Evolutionary conservation across 1,140 invertebrate genomes (phyloP).

Genomic region (Lordiphosa collinella): DNA sequence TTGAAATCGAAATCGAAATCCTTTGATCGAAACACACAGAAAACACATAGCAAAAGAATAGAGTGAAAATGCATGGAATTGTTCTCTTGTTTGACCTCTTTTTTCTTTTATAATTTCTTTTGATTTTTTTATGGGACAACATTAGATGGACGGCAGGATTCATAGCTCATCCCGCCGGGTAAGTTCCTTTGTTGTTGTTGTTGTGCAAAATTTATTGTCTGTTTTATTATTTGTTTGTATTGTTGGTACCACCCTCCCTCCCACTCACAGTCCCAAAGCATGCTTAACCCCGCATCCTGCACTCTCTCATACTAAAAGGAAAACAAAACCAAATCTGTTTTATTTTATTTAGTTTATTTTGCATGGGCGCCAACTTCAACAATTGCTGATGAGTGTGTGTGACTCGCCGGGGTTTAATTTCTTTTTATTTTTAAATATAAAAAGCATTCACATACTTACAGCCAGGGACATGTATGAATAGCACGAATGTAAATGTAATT

Average conservation of each 20-base stretch:
- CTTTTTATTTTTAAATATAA: too few relatives aligned
- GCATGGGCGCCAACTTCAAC: too few relatives aligned
- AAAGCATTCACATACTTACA: too few relatives aligned
- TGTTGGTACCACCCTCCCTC: constrained; percentile 4
- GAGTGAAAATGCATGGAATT: constrained; percentile 67
- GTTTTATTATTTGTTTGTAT: constrained; percentile 20
- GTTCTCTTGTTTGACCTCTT: constrained; percentile 69
- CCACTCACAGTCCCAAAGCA: constrained; percentile 2
- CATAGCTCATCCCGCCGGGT: constrained; percentile 80
- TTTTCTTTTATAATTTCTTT: constrained; percentile 80
- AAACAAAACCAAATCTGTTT: constrained; percentile 5
- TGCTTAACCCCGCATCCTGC: neutral
- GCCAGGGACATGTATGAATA: too few relatives aligned
- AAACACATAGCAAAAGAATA: neutral
- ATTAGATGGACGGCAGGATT: constrained; percentile 80
- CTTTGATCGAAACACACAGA: too few relatives aligned
- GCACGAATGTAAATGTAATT: too few relatives aligned
- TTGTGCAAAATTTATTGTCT: constrained; percentile 23
- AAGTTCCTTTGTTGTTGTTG: constrained; percentile 75
- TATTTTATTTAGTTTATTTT: neutral
- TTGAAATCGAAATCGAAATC: constrained; percentile 15
- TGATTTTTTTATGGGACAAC: constrained; percentile 80
- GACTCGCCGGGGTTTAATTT: too few relatives aligned
- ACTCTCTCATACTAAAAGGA: neutral
- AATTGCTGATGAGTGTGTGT: too few relatives aligned